A percentile compares a stretch with the other conserved stretches of the same genome.
Evolutionary conservation across 1,140 invertebrate species (phyloP).

Genomic region (Polyergus mexicanus): DNA sequence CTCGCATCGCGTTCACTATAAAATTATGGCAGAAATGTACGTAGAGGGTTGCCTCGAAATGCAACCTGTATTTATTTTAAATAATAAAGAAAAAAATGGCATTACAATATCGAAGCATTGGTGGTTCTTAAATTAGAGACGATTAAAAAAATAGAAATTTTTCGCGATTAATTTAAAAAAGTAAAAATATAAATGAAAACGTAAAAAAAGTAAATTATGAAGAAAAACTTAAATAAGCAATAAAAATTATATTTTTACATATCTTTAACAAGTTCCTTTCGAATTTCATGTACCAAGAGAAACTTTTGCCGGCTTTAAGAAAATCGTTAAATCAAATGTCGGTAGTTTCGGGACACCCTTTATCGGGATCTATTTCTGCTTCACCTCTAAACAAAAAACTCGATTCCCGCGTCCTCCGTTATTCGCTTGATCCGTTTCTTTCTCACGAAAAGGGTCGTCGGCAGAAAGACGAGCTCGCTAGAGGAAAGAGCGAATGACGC

Average conservation of each 20-base stretch:
- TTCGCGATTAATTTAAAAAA: not conserved
- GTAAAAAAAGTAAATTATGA: not conserved
- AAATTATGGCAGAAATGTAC: slow-evolving; percentile 41
- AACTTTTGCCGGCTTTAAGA: not conserved
- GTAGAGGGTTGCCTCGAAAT: slow-evolving; percentile 23
- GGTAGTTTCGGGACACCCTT: not conserved
- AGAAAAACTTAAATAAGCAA: not conserved
- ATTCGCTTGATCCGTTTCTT: slow-evolving; percentile 30
- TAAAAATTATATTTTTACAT: not conserved
- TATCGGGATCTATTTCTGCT: not conserved
- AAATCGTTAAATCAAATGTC: slow-evolving; percentile 20
- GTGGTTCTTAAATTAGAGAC: not conserved
- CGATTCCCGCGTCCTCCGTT: slow-evolving; percentile 24
- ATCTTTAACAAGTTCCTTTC: not conserved
- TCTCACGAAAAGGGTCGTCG: not conserved
- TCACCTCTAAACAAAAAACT: slow-evolving; percentile 43
- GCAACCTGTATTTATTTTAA: not conserved
- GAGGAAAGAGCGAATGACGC: not conserved
- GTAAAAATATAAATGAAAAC: not conserved
- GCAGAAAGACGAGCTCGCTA: not conserved
- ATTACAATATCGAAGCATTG: not conserved
- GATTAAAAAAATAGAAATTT: not conserved
- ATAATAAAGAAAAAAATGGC: slow-evolving; percentile 7
- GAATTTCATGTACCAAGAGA: not conserved
- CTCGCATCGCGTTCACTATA: slow-evolving; percentile 18